Percentiles rank a stretch among this genome's conserved stretches.
phyloP scores from a whole-genome alignment of 2,113 vertebrate genomes.

The Tinamus guttatus region DNA sequence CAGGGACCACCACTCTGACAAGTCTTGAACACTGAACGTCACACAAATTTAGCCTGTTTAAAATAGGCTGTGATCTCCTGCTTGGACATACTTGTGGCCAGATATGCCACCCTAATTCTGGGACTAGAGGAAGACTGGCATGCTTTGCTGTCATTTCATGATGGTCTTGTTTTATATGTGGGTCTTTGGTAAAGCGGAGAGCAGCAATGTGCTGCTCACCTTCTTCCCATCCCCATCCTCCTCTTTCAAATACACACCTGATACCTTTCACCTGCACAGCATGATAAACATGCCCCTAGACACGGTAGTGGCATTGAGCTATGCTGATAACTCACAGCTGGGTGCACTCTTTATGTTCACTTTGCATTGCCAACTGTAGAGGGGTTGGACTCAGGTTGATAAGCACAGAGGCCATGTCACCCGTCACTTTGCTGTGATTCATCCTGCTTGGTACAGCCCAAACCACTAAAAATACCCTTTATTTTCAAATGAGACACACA shows the following conservation, averaged over 20 bases:
- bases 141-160: neutral
- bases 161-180: neutral
- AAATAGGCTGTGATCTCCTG: neutral
- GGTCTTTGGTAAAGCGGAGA: neutral
- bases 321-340: neutral
- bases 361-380: neutral
- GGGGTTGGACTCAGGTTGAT: neutral
- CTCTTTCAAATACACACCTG: neutral
- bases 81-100: neutral
- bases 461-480: neutral
- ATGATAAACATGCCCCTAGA: neutral
- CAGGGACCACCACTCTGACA: neutral
- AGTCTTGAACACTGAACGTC: neutral
- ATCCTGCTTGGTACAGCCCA: neutral
- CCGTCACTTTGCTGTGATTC: neutral
- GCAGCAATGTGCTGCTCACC: neutral
- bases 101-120: neutral
- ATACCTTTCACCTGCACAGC: neutral
- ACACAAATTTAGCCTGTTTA: neutral
- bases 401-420: neutral
- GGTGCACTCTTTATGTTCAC: neutral
- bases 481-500: neutral
- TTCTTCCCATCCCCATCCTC: neutral
- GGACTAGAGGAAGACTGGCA: neutral
- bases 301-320: neutral